Evolutionary conservation across 2,888 invertebrate species (phyloP).

Genomic region (Sesia apiformis): DNA sequence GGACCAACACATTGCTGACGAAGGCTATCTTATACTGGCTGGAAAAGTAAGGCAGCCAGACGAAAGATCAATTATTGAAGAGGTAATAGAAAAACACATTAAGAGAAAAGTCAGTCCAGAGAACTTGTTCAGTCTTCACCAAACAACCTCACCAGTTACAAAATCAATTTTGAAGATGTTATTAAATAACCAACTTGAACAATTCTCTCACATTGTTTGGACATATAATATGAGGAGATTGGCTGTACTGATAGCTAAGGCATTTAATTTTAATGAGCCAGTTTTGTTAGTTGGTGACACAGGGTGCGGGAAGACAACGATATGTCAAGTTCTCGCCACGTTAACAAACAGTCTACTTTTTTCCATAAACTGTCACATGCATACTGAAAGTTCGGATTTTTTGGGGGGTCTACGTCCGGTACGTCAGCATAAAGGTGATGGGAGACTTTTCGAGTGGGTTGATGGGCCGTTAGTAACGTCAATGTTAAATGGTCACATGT

Average conservation of each 20-base stretch:
- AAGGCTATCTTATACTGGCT: constrained; percentile 94
- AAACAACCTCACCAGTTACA: constrained; percentile 84
- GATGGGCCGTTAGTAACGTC: constrained; percentile 96
- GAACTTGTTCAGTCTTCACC: constrained; percentile 80
- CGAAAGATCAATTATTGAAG: constrained; percentile 87
- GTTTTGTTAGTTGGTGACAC: constrained; percentile 97
- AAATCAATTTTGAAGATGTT: constrained; percentile 79
- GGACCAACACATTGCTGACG: constrained; percentile 97
- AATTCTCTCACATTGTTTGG: constrained; percentile 92
- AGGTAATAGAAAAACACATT: constrained; percentile 85
- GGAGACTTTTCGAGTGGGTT: constrained; percentile 94
- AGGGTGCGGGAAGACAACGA: constrained; percentile 97
- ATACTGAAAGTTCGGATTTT: constrained; percentile 98
- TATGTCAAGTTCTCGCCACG: constrained; percentile 90
- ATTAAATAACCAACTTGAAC: constrained; percentile 65
- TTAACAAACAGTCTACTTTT: constrained; percentile 79
- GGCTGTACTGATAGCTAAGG: constrained; percentile 86
- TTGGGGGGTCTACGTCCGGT: constrained; percentile 96
- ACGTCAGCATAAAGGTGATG: constrained; percentile 75
- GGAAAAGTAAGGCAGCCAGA: constrained; percentile 91
- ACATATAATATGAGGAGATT: constrained; percentile 91
- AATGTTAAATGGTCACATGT: constrained; percentile 90
- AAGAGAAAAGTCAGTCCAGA: constrained; percentile 82
- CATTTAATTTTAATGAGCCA: constrained; percentile 93
- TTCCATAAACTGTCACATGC: constrained; percentile 98